Base-by-base conservation (phyloP, 2,888 invertebrate genomes). In the Sussaba pulchella region DNA sequence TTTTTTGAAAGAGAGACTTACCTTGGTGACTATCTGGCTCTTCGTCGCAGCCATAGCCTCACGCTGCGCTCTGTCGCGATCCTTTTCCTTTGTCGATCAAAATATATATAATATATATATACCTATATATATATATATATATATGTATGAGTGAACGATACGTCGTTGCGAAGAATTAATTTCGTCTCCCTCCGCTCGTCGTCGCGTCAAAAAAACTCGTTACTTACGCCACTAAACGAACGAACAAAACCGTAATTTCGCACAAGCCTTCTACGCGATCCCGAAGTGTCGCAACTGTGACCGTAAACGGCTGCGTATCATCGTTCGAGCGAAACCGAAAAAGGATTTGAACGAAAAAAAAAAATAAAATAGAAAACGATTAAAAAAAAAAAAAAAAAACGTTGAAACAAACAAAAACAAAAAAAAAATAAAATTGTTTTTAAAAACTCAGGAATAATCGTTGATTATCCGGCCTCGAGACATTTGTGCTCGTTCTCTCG, bases 41-140 rank as follows among this genome's bases (percentile, higher is more conserved):
- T 81, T 81, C 77, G 81, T 63, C 69, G 77, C 81, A 71, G 81
- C 81, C 81, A 81, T 81, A 81, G 81, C 73, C 81, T n/a, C 77
- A 69, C 36, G 39, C 59, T 39, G 63, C 64, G 81, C 69, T 69
- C 64, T 52, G 59, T 59, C 67, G 80, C 80, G 54, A 26, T 64
- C 36, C 14, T 6, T 19, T 45, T 12, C 19, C 19, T 61, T 75
- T 43, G 63, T 69, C 47, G 41, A 57, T 59, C 64, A 41, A 67
- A 57, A 47, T n/a, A 17, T 47, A 47, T 36, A n/a, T n/a, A 24
- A 31, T 26, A 14, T 67, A 52, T 67, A 41, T 26, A 10, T 52
- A 6, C 39, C 31, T 50, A 50, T 47, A 39, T n/a, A 17, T 21
- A n/a, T 50, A 14, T 59, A 10, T 9, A 1, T 14, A 3, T 14